These are phyloP conservation scores for Galerucella nymphaeae DNA, from an alignment of 2,888 invertebrate species.

Conservation along the genomic window DNA sequence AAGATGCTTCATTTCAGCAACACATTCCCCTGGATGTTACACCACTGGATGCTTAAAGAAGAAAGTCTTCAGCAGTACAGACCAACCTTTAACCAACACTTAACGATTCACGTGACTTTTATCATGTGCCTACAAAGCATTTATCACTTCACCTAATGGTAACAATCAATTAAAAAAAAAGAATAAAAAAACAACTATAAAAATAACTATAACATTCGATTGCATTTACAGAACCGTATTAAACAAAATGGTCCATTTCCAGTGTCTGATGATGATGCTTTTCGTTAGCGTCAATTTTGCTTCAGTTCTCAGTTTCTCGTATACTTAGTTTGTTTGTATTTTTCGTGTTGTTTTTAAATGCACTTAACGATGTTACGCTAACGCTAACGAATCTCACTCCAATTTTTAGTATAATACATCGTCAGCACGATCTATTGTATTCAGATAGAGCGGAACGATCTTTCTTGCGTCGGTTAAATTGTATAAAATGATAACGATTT, in stretches of 20 bases:
- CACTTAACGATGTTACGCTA: constrained; percentile 15
- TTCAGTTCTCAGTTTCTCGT: constrained; percentile 39
- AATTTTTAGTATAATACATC: constrained; percentile 6
- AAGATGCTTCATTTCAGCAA: too few species aligned
- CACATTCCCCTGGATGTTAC: too few species aligned
- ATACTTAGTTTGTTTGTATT: constrained; percentile 9
- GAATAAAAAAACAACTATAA: constrained; percentile 20
- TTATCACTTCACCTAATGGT: neutral
- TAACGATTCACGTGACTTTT: too few species aligned
- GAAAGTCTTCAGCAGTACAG: too few species aligned
- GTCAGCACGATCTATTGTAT: constrained; percentile 16
- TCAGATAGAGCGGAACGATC: constrained; percentile 8
- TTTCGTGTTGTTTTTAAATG: constrained; percentile 21
- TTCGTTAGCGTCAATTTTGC: constrained; percentile 52
- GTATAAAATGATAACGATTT: constrained; percentile 12
- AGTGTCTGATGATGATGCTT: constrained; percentile 52
- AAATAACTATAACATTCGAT: constrained; percentile 30
- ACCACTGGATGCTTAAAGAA: too few species aligned
- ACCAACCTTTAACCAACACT: too few species aligned
- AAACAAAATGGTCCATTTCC: constrained; percentile 54
- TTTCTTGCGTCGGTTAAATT: constrained; percentile 15
- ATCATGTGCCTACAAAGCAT: too few species aligned
- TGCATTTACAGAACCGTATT: constrained; percentile 55
- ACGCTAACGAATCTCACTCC: constrained; percentile 21
- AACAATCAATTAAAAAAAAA: neutral